Evolutionary conservation across 2,888 invertebrate genomes (phyloP), one percentile per base, ranked within the genome.

Genomic region (Tetropium fuscum): DNA sequence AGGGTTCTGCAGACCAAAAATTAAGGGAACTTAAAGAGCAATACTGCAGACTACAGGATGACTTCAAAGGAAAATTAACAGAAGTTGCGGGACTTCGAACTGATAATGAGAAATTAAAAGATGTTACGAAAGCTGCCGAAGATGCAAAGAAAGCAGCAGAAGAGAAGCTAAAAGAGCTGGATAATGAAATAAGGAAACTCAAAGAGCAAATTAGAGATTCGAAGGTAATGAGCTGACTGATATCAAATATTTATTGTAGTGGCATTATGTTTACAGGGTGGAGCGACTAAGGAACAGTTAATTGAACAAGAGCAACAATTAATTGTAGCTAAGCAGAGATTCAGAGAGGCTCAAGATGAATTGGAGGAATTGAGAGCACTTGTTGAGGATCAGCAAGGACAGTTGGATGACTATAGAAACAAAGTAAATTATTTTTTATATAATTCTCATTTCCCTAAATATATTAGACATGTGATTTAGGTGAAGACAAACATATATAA

Each of bases 321-420:
- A 11, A 75, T 78, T 18, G 83, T 86, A 0, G 82, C 84, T 0
- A 85, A 85, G 62, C 85, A 86, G 69, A 77, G 85, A 48, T 85
- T 84, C 68, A 75, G 84, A 10, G 86, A 86, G 67, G 82, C 84
- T 0, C 85, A 85, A 83, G 90, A 86, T 81, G 90, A 86, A 77
- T 82, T 82, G 76, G 89, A 84, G 80, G 89, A 74, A 79, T 81
- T 79, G 78, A 84, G 80, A 79, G 82, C 83, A 0, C 75, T 88
- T 16, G 84, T 89, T 71, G 87, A 88, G 67, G 90, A 90, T 66
- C 88, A 89, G 72, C 86, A 87, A 49, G 83, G 83, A 4, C 90
- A 90, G 76, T 74, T 90, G 5, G 89, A 89, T 64, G 89, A 90
- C 70, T 91, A 90, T 73, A 83, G 90, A 48, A 88, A 88, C 61